Evolutionary conservation across 2,888 invertebrate species (phyloP), one percentile per base, ranked within the genome.

Genomic region (Caenorhabditis sinica): DNA sequence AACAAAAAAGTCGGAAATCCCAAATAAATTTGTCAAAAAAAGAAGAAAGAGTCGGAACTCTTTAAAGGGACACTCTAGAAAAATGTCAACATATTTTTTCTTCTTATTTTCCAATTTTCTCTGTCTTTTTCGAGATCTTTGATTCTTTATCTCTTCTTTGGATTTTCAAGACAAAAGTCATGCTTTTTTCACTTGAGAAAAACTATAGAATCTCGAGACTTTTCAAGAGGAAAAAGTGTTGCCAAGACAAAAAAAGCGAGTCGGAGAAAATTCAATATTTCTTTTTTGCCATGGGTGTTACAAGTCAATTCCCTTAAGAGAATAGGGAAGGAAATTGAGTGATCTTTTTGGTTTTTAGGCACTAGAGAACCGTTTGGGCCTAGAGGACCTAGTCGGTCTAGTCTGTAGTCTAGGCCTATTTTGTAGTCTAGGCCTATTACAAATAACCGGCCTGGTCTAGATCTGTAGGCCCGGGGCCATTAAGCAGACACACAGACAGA

Each of bases 211-310:
- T 36, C 40, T 40, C 6, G 8, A 30, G 60, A 8, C n/a, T n/a
- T n/a, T n/a, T n/a, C n/a, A n/a, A n/a, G 43, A 28, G 15, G 43
- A 17, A 65, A 45, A 65, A 45, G 49, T 49, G 63, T 66, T 49
- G 49, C 43, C 45, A 65, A 45, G 28, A 65, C 5, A 33, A n/a
- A n/a, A n/a, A n/a, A n/a, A n/a, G n/a, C n/a, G n/a, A n/a, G n/a
- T n/a, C n/a, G n/a, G n/a, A n/a, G 65, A 65, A 75, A 66, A 75
- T 66, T 66, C 75, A 75, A 75, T 75, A 66, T 49, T n/a, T n/a
- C 11, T 49, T 66, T 75, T 56, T 40, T 65, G 63, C 15, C 9
- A 25, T 17, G 25, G n/a, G 43, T 33, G 63, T 63, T 36, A 60
- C 53, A 40, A 75, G 53, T 66, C 56, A 49, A 60, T 60, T 73